Conservation (phyloP, 2,888 invertebrate genomes). For the Syrphus vitripennis region DNA sequence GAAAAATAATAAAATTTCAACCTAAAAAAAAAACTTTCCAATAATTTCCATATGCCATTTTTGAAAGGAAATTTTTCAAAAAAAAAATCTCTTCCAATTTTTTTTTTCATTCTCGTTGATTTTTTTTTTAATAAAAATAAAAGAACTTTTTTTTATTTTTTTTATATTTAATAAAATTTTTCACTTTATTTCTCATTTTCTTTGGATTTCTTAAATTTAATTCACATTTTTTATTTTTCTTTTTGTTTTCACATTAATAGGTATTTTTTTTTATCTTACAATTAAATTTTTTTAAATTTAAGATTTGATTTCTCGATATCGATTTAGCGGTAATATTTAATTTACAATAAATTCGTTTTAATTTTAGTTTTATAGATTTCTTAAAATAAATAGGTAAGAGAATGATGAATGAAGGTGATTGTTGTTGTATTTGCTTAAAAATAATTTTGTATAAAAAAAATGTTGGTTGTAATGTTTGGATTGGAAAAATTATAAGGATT, state of each 20-base stretch:
- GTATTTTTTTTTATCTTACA: not conserved
- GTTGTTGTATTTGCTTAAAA: slow-evolving; percentile 43
- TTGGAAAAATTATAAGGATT: too few species aligned
- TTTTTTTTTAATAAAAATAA: slow-evolving; percentile 43
- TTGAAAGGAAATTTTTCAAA: not conserved
- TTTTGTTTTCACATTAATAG: not conserved
- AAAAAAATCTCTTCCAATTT: not conserved
- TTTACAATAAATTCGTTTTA: slow-evolving; percentile 27
- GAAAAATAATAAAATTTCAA: slow-evolving; percentile 3
- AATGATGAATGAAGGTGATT: slow-evolving; percentile 42
- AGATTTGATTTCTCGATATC: slow-evolving; percentile 30
- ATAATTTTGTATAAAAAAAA: too few species aligned
- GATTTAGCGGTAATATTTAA: slow-evolving; percentile 35
- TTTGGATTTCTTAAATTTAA: slow-evolving; percentile 51
- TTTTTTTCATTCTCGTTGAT: not conserved
- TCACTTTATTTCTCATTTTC: slow-evolving; percentile 61
- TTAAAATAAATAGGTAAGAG: slow-evolving; percentile 50
- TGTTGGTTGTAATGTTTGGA: too few species aligned
- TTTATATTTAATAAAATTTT: slow-evolving; percentile 42
- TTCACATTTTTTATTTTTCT: slow-evolving; percentile 40
- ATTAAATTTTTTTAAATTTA: not conserved
- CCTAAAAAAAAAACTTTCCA: slow-evolving; percentile 8
- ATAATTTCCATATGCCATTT: slow-evolving; percentile 7
- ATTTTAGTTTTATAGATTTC: slow-evolving; percentile 25
- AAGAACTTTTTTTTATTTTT: slow-evolving; percentile 49